Base-by-base conservation (phyloP, 2,888 invertebrate species). In the Leptinotarsa rubiginosa region DNA sequence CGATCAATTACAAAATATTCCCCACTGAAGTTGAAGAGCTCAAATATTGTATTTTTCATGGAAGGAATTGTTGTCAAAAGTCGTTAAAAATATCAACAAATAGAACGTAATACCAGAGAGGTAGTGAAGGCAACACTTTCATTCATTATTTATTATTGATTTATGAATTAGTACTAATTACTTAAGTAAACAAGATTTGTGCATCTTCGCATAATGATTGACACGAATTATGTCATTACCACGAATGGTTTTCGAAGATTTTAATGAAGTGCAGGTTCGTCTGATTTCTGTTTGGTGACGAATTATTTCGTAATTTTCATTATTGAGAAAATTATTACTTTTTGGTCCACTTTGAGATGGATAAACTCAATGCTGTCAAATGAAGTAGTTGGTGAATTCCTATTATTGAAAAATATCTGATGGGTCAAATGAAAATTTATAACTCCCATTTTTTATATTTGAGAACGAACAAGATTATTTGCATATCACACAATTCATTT, bases 191-290 rank as follows among this genome's bases (percentile, higher is more conserved):
- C 41, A 62, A 31, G 20, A 22, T 22, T 56, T 22, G 22, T 56
- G 22, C 62, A 41, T 62, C 62, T 62, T 31, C 31, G 41, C 31
- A 62, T 62, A 62, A 62, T 41, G 15, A 13, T 62, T 62, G 62
- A 62, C 62, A 25, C 62, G 62, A 62, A 62, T 62, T 62, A 62
- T 62, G 62, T 62, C 62, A 62, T 20, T n/a, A n/a, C 18, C 41
- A 12, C 4, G 7, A 31, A 16, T 31, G 3, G 10, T 62, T 62
- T 25, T 0, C 13, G 31, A 62, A 25, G 59, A 62, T 3, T 62
- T 15, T 1, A 31, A 62, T 62, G 41, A 41, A 41, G 41, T 41
- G 10, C 41, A 41, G 2, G 41, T 10, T 12, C 41, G 10, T 10
- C 7, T 41, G 41, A 41, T 41, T 41, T 41, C 3, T 41, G 10